Evolutionary conservation across 1,140 invertebrate species (phyloP).

Genomic region (Aplysia californica): DNA sequence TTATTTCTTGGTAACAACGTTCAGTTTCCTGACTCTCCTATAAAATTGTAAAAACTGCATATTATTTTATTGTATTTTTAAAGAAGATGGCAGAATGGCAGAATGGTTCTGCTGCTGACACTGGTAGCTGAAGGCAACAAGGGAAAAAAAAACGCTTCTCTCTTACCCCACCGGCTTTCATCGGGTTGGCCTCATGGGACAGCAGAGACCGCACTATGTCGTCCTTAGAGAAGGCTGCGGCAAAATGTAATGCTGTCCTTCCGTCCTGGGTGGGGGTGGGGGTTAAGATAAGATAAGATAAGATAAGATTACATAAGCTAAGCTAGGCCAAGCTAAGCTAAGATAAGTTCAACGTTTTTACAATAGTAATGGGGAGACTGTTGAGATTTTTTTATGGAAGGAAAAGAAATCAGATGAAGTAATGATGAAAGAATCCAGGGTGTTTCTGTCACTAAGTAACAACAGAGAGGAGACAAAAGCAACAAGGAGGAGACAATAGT

Average conservation of each 20-base stretch:
- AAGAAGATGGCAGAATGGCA: no score
- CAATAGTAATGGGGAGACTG: neutral
- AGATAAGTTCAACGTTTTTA: neutral
- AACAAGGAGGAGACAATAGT: no score
- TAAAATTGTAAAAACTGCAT: no score
- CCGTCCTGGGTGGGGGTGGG: constrained; percentile 79
- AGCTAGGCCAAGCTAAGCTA: neutral
- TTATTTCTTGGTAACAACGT: no score
- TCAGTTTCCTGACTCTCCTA: no score
- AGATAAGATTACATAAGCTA: neutral
- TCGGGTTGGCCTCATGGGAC: constrained; percentile 90
- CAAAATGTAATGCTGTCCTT: constrained; percentile 92
- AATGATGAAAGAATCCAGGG: neutral
- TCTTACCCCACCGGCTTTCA: constrained; percentile 92
- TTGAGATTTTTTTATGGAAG: neutral
- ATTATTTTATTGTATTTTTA: no score
- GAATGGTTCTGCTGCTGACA: no score
- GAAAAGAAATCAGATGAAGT: neutral
- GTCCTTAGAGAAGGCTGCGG: constrained; percentile 92
- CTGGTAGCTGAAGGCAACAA: no score
- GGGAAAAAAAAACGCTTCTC: no score
- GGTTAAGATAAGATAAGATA: neutral
- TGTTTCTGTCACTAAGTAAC: no score
- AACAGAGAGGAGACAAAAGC: no score
- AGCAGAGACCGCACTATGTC: constrained; percentile 93